Evolutionary conservation across 23 tunicate species (phyloP).

Genomic region (Ascidia mentula): DNA sequence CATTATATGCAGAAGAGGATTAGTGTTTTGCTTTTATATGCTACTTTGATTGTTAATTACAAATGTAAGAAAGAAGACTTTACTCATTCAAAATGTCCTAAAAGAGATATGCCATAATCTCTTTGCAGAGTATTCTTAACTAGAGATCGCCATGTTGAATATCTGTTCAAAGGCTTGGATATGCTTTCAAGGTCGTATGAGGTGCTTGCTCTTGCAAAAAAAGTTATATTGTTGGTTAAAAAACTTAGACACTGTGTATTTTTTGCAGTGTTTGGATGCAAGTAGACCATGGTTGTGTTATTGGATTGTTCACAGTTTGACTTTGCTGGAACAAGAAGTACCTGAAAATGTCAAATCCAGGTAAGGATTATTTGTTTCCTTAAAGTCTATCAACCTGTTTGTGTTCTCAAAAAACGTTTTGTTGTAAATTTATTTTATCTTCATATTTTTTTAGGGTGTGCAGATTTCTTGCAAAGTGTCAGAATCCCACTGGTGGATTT

Average conservation of each 20-base stretch:
- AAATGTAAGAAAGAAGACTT: no score
- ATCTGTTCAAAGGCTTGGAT: slow-evolving; percentile 57
- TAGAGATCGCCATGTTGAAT: slow-evolving; percentile 53
- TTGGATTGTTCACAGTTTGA: slow-evolving; percentile 91
- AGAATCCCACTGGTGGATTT: slow-evolving; percentile 69
- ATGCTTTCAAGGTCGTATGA: slow-evolving; percentile 53
- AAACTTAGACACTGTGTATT: neutral
- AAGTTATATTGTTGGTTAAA: no score
- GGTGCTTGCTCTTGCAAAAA: slow-evolving; percentile 20
- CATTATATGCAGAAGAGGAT: neutral
- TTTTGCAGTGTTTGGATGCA: slow-evolving; percentile 83
- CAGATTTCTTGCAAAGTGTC: slow-evolving; percentile 65
- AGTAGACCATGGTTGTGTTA: slow-evolving; percentile 96
- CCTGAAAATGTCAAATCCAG: slow-evolving; percentile 55
- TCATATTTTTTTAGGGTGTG: slow-evolving; percentile 33
- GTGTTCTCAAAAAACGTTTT: neutral
- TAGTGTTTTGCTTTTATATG: neutral
- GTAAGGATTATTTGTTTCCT: slow-evolving; percentile 9
- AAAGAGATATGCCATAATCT: neutral
- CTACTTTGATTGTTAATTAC: no score
- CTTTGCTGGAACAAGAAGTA: slow-evolving; percentile 48
- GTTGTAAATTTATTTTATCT: neutral
- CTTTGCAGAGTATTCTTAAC: slow-evolving; percentile 41
- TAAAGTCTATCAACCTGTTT: neutral
- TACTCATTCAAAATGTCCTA: neutral